Evolutionary conservation across 2,113 vertebrate species (phyloP).

Genomic region (Oncorhynchus mykiss): DNA sequence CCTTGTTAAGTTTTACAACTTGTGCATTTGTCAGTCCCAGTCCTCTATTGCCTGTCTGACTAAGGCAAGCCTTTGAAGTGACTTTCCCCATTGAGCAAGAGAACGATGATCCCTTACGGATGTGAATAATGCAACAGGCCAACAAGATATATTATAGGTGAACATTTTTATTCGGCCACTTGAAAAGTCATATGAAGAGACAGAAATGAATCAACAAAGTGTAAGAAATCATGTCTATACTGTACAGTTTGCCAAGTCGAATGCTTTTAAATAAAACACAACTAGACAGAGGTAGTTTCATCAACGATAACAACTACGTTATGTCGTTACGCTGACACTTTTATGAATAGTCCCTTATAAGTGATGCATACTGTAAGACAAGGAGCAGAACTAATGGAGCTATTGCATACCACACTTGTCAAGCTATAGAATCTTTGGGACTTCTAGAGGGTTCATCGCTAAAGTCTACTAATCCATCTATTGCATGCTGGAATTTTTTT

Average conservation of each 20-base stretch:
- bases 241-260: background rate
- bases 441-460: background rate
- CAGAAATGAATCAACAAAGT: background rate
- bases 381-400: background rate
- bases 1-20: conserved; percentile 81
- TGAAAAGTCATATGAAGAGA: background rate
- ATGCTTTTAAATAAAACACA: background rate
- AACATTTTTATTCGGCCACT: background rate
- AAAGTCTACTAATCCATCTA: conserved; percentile 3
- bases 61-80: conserved; percentile 67
- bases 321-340: background rate
- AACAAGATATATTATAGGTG: background rate
- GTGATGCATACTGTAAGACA: background rate
- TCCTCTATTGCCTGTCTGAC: conserved; percentile 66
- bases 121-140: conserved; percentile 35
- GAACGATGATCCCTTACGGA: conserved; percentile 44
- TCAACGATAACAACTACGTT: background rate
- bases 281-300: background rate
- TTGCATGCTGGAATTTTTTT: background rate
- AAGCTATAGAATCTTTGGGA: conserved; percentile 6
- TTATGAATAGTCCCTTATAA: background rate
- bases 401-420: background rate
- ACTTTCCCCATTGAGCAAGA: conserved; percentile 41
- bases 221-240: background rate
- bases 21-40: conserved; percentile 71